Evolutionary conservation across 2,113 vertebrate species (phyloP), one percentile per base, ranked within the genome.

Genomic region (Hipposideros armiger): DNA sequence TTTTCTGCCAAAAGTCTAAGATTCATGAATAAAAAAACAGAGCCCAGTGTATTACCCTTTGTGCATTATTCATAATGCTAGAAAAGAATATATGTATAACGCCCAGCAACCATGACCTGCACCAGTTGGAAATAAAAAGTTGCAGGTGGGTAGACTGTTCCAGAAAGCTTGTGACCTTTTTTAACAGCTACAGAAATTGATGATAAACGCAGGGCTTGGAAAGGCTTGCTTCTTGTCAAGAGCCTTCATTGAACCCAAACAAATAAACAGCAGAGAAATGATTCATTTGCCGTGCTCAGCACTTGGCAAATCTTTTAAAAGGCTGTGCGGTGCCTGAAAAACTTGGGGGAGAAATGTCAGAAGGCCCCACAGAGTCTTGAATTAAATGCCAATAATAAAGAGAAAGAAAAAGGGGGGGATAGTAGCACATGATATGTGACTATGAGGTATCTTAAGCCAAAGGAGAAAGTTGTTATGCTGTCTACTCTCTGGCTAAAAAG

Each of bases 1-100:
- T 88, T 78, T 83, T 28, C 19, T 73, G 26, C 1, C 90, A 11
- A 67, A 67, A 76, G 36, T 36, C 20, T 67, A 70, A 26, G 11
- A 58, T 72, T 96, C 88, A 95, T 95, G 69, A 96, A 86, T 89
- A 73, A 97, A 93, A 93, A 97, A 86, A 70, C 40, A 0, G 84
- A 95, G 72, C 72, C 52, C 7, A 20, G 40, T 96, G 77, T 82
- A 45, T 96, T 88, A 85, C 64, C 80, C 70, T 74, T 94, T 30
- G 30, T 97, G 14, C 82, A 90, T 95, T 90, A 97, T 88, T 97
- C 94, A 95, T 47, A 11, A 82, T 42, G 20, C 47, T 73, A 30
- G 70, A 66, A 96, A 36, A 96, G 95, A 26, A 64, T 19, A 50
- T 36, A 36, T 36, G 2, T 36, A 36, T 50, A 50, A 50, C 56